Conservation (phyloP, 2,113 vertebrate genomes). For the Mastomys coucha region DNA sequence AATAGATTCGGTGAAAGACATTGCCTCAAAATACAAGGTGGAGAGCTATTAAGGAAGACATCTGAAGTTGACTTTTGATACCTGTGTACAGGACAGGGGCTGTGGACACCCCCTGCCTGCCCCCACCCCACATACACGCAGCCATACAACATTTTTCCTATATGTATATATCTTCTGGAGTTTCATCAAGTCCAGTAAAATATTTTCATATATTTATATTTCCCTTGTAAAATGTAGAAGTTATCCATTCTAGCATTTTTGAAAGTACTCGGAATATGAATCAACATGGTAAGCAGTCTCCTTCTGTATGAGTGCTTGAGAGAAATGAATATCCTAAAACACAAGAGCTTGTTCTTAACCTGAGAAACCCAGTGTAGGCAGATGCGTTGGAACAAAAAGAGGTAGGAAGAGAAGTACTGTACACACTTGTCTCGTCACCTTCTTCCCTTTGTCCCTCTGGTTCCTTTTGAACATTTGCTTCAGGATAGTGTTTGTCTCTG, state of each 20-base stretch:
- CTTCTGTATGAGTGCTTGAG: not conserved
- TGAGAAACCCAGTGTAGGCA: not conserved
- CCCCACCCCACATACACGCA: no score
- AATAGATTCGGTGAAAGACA: not conserved
- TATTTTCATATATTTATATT: not conserved
- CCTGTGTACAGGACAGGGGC: no score
- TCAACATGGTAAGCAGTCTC: not conserved
- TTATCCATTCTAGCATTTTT: conserved; percentile 2
- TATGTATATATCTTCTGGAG: not conserved
- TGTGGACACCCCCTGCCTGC: no score
- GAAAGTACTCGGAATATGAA: conserved; percentile 38
- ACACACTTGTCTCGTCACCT: not conserved
- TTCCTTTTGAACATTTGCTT: conserved; percentile 6
- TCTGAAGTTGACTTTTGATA: not conserved
- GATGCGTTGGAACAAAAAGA: not conserved
- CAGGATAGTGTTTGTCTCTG: conserved; percentile 15
- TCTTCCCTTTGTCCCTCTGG: not conserved
- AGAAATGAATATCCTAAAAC: not conserved
- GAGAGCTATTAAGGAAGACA: not conserved
- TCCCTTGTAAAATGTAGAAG: not conserved
- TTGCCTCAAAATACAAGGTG: not conserved
- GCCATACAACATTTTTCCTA: not conserved
- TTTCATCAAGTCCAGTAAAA: not conserved
- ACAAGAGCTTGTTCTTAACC: not conserved
- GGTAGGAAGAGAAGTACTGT: no score